A percentile compares a stretch with the other conserved stretches of the same genome.
phyloP scores from a whole-genome alignment of 2,113 vertebrate species.

The Sciurus niger region DNA sequence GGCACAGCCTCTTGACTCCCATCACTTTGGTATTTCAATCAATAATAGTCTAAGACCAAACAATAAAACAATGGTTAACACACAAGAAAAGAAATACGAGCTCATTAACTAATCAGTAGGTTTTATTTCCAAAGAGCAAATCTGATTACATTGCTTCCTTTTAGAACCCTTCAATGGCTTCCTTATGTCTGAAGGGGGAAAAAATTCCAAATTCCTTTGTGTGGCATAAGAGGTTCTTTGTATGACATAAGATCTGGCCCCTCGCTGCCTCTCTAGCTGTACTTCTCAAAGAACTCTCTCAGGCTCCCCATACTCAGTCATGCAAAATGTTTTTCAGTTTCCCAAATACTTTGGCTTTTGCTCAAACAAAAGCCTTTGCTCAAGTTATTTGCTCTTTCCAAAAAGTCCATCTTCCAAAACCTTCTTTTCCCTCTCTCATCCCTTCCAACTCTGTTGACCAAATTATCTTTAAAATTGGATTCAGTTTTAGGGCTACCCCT shows the following conservation, averaged over 20 bases:
- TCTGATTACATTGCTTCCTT: constrained; percentile 68
- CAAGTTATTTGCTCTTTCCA: neutral
- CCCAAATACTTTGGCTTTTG: neutral
- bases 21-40: constrained; percentile 65
- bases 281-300: neutral
- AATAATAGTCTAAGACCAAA: constrained; percentile 47
- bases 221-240: constrained; percentile 64
- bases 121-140: constrained; percentile 74
- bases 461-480: constrained; percentile 16
- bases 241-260: neutral
- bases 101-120: constrained; percentile 68
- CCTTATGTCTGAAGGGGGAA: constrained; percentile 50
- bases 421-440: neutral
- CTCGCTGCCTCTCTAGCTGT: constrained; percentile 15
- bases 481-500: neutral
- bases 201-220: constrained; percentile 51
- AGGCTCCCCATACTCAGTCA: fast-evolving
- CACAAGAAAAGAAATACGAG: constrained; percentile 64
- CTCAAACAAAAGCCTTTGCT: neutral
- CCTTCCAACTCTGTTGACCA: neutral
- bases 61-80: constrained; percentile 44
- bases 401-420: neutral
- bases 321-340: neutral
- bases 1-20: constrained; percentile 47
- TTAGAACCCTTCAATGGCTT: constrained; percentile 66